A percentile compares a stretch with the other conserved stretches of the same genome.
These are phyloP conservation scores for Oncorhynchus gorbuscha DNA, from an alignment of 2,113 vertebrate genomes.

Conservation along the genomic window DNA sequence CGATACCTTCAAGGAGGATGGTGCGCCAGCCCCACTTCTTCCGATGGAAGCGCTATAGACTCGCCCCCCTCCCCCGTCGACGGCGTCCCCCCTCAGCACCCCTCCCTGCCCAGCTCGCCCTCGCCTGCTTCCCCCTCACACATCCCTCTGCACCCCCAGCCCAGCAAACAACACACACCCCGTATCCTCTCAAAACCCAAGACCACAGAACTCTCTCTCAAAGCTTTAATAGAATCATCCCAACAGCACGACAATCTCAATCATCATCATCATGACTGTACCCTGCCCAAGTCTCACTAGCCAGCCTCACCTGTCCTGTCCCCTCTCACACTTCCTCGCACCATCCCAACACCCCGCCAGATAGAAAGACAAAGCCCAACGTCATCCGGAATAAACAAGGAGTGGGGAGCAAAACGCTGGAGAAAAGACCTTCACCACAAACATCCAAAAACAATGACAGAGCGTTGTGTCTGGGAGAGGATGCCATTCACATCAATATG, in stretches of 20 bases:
- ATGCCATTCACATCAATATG: not conserved
- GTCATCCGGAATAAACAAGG: not conserved
- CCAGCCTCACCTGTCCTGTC: not conserved
- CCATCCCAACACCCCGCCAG: not conserved
- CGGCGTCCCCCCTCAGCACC: constrained; percentile 55
- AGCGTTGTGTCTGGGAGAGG: not conserved
- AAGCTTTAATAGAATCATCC: constrained; percentile 64
- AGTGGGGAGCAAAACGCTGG: not conserved
- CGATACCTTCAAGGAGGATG: constrained; percentile 97
- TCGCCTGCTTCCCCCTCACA: constrained; percentile 65
- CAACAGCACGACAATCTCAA: constrained; percentile 36
- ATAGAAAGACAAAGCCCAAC: not conserved
- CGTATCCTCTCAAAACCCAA: constrained; percentile 47
- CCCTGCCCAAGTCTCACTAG: constrained; percentile 50
- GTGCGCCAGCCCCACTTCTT: constrained; percentile 95
- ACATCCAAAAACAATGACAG: constrained; percentile 15
- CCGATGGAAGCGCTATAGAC: constrained; percentile 98
- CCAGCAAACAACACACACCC: constrained; percentile 43
- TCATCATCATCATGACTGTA: constrained; percentile 42
- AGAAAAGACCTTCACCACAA: not conserved
- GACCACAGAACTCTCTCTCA: constrained; percentile 66
- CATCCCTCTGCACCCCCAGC: constrained; percentile 61
- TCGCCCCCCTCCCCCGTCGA: constrained; percentile 79
- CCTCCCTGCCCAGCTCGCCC: constrained; percentile 59
- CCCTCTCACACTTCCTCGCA: not conserved